Percentiles rank a stretch among this genome's conserved stretches.
Conservation (phyloP, 2,888 invertebrate species). For the Pseudococcus longispinus region DNA sequence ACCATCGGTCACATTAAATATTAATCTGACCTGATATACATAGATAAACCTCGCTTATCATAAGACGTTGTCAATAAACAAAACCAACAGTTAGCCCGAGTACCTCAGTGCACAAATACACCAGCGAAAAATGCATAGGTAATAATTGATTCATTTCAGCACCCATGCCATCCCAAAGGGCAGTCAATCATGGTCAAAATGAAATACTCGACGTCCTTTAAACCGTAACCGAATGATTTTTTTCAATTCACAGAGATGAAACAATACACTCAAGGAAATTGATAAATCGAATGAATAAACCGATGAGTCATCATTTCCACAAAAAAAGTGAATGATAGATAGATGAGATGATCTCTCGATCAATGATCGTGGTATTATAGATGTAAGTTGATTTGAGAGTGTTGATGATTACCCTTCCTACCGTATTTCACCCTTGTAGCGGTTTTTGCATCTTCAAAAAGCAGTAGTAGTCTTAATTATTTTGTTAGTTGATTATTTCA, state of each 20-base stretch:
- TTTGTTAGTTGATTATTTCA: neutral
- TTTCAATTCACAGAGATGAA: neutral
- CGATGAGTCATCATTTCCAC: neutral
- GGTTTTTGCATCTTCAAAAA: neutral
- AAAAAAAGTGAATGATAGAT: neutral
- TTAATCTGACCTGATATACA: neutral
- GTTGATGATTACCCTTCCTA: neutral
- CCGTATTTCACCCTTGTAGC: neutral
- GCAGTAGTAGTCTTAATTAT: neutral
- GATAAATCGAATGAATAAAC: neutral
- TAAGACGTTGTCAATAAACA: too few relatives aligned
- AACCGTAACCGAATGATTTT: conserved; percentile 10
- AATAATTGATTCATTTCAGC: neutral
- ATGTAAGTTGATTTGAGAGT: neutral
- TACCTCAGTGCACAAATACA: neutral
- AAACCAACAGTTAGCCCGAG: neutral
- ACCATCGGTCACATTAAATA: neutral
- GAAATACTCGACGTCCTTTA: neutral
- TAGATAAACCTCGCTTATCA: neutral
- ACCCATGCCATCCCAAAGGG: neutral
- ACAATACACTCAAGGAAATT: conserved; percentile 4
- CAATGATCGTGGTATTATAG: neutral
- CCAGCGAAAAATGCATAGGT: neutral
- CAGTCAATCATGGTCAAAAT: neutral
- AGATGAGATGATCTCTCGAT: neutral